Evolutionary conservation across 2,113 vertebrate species (phyloP).

Genomic region (Catagonus wagneri): DNA sequence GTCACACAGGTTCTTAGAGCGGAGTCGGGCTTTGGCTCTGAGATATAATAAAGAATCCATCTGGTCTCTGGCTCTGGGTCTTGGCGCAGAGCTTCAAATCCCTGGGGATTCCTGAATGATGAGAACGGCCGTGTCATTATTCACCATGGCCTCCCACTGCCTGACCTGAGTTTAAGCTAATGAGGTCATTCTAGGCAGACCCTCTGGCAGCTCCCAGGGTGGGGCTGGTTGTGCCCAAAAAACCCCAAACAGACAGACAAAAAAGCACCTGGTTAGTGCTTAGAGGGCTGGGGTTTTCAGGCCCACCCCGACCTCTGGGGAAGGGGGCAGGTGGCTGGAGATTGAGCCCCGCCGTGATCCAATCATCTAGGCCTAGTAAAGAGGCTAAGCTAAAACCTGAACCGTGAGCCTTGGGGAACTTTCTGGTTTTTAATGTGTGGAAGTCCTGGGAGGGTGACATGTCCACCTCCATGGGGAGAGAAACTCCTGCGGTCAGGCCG

Average conservation of each 20-base stretch:
- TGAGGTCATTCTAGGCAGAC: too few species aligned
- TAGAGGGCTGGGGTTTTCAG: too few species aligned
- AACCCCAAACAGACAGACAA: too few species aligned
- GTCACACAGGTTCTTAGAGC: too few species aligned
- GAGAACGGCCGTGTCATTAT: accelerated
- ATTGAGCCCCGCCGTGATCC: background rate
- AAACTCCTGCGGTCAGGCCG: too few species aligned
- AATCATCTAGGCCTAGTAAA: too few species aligned
- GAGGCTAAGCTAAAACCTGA: too few species aligned
- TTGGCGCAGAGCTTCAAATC: background rate
- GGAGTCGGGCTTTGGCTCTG: background rate
- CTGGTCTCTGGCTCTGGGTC: background rate
- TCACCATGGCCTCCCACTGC: background rate
- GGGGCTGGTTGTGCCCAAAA: background rate
- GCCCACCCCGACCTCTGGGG: too few species aligned
- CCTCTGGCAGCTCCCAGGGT: background rate
- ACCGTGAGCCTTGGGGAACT: background rate
- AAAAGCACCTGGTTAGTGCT: background rate
- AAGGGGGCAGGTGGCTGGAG: background rate
- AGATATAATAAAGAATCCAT: too few species aligned
- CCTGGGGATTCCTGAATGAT: too few species aligned
- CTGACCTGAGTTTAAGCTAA: background rate
- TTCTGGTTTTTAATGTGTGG: accelerated
- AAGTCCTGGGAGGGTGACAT: background rate
- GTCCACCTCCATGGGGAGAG: too few species aligned